These are phyloP conservation scores for Talpa occidentalis DNA, from an alignment of 2,113 vertebrate species.

Conservation along the genomic window DNA sequence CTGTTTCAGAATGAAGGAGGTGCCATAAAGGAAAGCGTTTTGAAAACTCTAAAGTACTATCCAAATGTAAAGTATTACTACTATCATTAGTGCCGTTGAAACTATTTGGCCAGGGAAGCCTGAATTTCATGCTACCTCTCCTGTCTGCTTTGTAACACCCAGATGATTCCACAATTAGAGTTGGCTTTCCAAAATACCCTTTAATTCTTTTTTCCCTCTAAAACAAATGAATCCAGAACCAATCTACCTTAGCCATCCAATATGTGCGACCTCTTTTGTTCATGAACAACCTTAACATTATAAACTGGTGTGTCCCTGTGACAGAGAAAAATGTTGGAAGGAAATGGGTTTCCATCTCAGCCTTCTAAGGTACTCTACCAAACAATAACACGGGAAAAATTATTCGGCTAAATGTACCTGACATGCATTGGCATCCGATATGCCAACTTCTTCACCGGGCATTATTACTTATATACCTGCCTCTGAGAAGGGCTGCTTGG, in stretches of 20 bases:
- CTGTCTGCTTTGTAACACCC: constrained; percentile 12
- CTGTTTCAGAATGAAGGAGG: not conserved
- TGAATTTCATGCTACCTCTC: constrained; percentile 9
- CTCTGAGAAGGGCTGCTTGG: constrained; percentile 31
- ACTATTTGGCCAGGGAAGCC: not conserved
- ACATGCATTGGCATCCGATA: constrained; percentile 61
- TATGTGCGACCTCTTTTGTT: constrained; percentile 69
- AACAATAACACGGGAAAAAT: constrained; percentile 77
- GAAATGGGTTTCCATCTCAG: constrained; percentile 57
- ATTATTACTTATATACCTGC: constrained; percentile 76
- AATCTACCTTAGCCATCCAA: constrained; percentile 76
- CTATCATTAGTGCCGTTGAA: not conserved
- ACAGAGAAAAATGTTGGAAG: constrained; percentile 51
- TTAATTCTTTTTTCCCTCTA: constrained; percentile 4
- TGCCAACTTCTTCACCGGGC: constrained; percentile 62
- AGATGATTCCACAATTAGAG: constrained; percentile 19
- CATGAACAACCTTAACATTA: constrained; percentile 55
- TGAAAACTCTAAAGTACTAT: not conserved
- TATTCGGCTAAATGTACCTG: constrained; percentile 62
- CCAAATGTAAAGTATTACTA: not conserved
- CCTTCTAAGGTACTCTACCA: constrained; percentile 63
- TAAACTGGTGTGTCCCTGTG: constrained; percentile 18
- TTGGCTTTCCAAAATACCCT: constrained; percentile 54
- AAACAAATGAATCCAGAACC: constrained; percentile 73
- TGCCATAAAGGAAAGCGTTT: not conserved